Evolutionary conservation across 2,113 vertebrate genomes (phyloP), one percentile per base, ranked within the genome.

Genomic region (Xenopus laevis): DNA sequence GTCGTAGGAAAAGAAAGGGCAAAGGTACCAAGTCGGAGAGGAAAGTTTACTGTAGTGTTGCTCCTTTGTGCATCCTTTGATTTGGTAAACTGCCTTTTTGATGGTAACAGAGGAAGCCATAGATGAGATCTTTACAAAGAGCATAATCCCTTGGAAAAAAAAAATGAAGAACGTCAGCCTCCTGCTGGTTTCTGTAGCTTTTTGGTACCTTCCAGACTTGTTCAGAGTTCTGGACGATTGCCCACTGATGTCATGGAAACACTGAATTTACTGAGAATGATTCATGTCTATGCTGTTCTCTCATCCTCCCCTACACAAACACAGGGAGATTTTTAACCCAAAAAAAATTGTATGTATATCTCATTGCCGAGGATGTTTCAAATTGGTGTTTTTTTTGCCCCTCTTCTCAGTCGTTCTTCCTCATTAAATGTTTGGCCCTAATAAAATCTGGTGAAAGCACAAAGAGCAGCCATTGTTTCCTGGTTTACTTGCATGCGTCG

Each of bases 221-320:
- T 90, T 90, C 87, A 88, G 91, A 93, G 89, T 88, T 89, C 91
- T 97, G 96, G 95, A 95, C 89, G 71, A 82, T 88, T 96, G 95
- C 95, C 95, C 94, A 86, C 86, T 89, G 95, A 95, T 97, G 95
- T 97, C 95, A 98, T 97, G 95, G 96, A 95, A 97, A 98, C 96
- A 93, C 93, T 95, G 92, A 92, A 94, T 93, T 96, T 91, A 87
- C 91, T 90, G 91, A 88, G 92, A 96, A 92, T 95, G 96, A 97
- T 96, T 96, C 94, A 95, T 91, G 94, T 93, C 92, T 93, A 85
- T 87, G 88, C 91, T 82, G 88, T 85, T 86, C 87, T 85, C 86
- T 84, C 79, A 83, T 86, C 89, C 92, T 92, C 89, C 94, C 91
- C 92, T 91, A 90, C 91, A 86, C 87, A 84, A 83, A 87, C 82